Percentiles rank a stretch among this genome's conserved stretches.
These are phyloP conservation scores for Triops cancriformis DNA, from an alignment of 1,140 invertebrate species.

Conservation along the genomic window DNA sequence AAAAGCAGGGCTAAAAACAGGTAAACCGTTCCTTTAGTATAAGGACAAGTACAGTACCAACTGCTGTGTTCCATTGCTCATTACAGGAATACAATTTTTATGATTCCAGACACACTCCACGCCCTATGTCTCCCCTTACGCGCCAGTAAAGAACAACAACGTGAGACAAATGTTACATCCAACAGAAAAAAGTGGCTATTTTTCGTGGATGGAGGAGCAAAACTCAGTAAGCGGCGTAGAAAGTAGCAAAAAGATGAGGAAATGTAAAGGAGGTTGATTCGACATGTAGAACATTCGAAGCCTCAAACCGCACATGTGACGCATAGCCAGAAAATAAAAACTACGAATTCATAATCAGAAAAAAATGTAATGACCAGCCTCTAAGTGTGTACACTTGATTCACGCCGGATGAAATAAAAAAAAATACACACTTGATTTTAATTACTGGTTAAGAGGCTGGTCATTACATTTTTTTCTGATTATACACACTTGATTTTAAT, in stretches of 20 bases:
- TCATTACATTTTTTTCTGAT: background rate
- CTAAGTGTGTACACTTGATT: too few species aligned
- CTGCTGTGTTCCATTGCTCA: background rate
- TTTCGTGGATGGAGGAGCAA: background rate
- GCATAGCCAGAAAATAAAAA: background rate
- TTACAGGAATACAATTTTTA: background rate
- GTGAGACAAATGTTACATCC: background rate
- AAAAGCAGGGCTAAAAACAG: background rate
- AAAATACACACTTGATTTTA: too few species aligned
- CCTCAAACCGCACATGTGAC: background rate
- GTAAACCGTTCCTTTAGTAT: background rate
- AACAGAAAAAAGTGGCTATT: background rate
- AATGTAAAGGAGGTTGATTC: background rate
- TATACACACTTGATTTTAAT: too few species aligned
- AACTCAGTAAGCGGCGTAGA: background rate
- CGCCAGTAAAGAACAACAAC: background rate
- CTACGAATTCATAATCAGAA: too few species aligned
- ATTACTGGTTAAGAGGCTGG: too few species aligned
- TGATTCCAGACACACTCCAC: background rate
- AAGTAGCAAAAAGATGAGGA: background rate
- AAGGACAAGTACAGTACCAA: too few species aligned
- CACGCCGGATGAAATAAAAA: too few species aligned
- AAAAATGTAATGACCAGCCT: too few species aligned
- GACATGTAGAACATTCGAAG: background rate
- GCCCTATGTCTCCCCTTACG: background rate